Conservation (phyloP, 2,113 vertebrate species). For the Pelmatolapia mariae region DNA sequence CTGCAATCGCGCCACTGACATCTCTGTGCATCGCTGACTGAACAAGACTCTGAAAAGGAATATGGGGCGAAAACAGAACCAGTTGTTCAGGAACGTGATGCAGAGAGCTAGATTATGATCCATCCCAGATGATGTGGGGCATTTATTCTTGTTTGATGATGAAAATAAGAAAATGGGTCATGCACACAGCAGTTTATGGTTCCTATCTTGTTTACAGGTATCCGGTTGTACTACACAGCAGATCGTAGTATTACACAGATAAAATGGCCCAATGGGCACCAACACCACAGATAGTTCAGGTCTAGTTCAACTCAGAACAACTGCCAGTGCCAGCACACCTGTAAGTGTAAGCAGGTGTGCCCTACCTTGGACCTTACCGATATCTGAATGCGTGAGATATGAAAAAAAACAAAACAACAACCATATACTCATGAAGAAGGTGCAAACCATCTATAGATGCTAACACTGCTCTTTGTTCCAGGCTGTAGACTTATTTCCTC, state of each 20-base stretch:
- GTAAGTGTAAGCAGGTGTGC: neutral
- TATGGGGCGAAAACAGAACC: neutral
- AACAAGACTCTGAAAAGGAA: neutral
- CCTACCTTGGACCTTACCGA: neutral
- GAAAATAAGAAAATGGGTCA: neutral
- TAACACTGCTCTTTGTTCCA: rapidly evolving
- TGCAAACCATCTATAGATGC: neutral
- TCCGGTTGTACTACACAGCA: neutral
- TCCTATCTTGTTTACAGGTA: neutral
- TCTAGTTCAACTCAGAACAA: neutral
- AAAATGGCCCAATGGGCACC: neutral
- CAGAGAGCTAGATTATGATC: rapidly evolving
- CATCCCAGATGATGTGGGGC: rapidly evolving
- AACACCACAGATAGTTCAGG: neutral
- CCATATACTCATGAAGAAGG: neutral
- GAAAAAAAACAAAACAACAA: neutral
- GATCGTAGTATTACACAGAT: neutral
- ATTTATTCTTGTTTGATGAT: rapidly evolving
- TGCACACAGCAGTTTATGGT: neutral
- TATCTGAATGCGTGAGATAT: neutral
- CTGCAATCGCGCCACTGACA: neutral
- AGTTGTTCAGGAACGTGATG: neutral
- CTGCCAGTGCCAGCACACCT: neutral
- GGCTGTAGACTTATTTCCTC: neutral
- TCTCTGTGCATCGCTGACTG: neutral